Conservation (phyloP, 2,888 invertebrate genomes). For the Altica lythri region DNA sequence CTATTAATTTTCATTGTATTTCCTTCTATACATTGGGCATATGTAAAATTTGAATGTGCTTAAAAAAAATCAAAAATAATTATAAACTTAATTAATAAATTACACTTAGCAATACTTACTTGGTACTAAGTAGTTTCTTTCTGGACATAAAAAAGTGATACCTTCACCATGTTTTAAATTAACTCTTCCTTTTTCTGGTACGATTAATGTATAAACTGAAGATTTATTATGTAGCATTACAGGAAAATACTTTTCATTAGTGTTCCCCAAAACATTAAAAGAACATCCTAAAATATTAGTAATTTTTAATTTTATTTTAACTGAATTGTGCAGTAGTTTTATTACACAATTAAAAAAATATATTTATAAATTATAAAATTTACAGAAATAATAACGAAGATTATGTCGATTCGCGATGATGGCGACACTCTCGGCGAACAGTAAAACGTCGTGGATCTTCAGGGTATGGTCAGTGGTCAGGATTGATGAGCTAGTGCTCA, state of each 20-base stretch:
- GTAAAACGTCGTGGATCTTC: too few relatives aligned
- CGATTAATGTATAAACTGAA: conserved; percentile 37
- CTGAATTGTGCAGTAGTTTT: neutral
- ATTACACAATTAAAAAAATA: too few relatives aligned
- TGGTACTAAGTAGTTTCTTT: conserved; percentile 43
- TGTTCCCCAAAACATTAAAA: conserved; percentile 24
- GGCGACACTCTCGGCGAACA: too few relatives aligned
- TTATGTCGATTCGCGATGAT: too few relatives aligned
- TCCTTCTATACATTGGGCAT: conserved; percentile 42
- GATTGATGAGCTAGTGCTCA: too few relatives aligned
- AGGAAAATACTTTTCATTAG: conserved; percentile 39
- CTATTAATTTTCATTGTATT: conserved; percentile 40
- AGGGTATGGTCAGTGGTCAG: too few relatives aligned
- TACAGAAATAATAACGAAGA: too few relatives aligned
- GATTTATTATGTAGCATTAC: conserved; percentile 41
- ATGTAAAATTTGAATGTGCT: conserved; percentile 45
- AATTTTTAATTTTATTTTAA: neutral
- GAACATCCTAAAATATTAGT: conserved; percentile 30
- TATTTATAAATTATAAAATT: too few relatives aligned
- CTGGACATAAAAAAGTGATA: conserved; percentile 45
- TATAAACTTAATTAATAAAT: neutral
- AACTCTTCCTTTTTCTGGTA: conserved; percentile 43
- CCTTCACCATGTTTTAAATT: conserved; percentile 39
- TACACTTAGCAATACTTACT: conserved; percentile 40
- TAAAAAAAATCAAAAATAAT: conserved; percentile 24